Percentiles rank a stretch among this genome's conserved stretches.
Conservation (phyloP, 2,113 vertebrate species). For the Oryctolagus cuniculus region DNA sequence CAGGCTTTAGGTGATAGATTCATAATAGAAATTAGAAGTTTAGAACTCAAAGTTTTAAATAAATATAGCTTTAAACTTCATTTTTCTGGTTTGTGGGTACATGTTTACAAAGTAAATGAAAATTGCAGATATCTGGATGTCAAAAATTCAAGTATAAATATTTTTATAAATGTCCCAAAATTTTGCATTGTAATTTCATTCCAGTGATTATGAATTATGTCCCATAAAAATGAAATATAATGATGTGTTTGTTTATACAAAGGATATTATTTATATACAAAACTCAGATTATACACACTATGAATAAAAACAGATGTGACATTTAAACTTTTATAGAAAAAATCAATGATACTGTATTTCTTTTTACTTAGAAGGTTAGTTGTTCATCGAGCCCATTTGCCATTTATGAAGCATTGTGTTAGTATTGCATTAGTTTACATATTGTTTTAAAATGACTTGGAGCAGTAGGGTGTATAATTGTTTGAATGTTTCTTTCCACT, state of each 20-base stretch:
- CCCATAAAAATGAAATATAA: slow-evolving; percentile 13
- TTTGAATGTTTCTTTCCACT: slow-evolving; percentile 84
- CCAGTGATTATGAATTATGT: neutral
- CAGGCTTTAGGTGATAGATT: neutral
- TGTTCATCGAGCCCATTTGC: slow-evolving; percentile 77
- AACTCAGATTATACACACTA: slow-evolving; percentile 58
- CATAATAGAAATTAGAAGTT: neutral
- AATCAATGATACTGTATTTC: slow-evolving; percentile 62
- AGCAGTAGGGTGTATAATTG: slow-evolving; percentile 85
- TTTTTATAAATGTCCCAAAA: neutral
- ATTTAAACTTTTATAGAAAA: slow-evolving; percentile 82
- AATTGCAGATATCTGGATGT: neutral
- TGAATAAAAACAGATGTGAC: slow-evolving; percentile 67
- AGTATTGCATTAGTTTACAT: slow-evolving; percentile 83
- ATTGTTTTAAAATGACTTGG: slow-evolving; percentile 86
- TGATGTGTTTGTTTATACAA: neutral
- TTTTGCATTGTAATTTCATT: slow-evolving; percentile 1
- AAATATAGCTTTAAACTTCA: neutral
- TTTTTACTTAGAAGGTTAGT: slow-evolving; percentile 67
- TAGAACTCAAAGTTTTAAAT: neutral
- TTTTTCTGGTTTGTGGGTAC: neutral
- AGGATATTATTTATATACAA: slow-evolving; percentile 52
- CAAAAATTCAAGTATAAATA: neutral
- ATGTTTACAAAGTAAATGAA: neutral
- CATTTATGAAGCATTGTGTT: slow-evolving; percentile 83